Evolutionary conservation across 2,797 vertebrate genomes (phyloP), one percentile per base, ranked within the genome.

Genomic region (Lepus townsendii): DNA sequence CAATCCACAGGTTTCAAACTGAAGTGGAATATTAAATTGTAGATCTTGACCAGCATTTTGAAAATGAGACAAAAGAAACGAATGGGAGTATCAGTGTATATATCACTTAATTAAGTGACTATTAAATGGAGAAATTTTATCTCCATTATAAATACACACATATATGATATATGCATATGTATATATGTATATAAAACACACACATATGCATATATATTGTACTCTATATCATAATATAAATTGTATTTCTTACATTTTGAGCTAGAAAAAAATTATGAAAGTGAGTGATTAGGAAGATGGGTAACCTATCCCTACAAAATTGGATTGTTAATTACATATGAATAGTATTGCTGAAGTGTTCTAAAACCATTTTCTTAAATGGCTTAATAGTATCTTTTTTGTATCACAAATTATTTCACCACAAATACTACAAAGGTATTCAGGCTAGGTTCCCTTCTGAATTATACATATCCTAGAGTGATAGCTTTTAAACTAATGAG

Each of bases 361-460:
- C 50, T 69, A 60, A 96, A 95, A 52, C 62, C 12, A 65, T 90
- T 95, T 92, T 89, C 75, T 83, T 79, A 71, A 86, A 85, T 86
- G 62, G 35, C 19, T 27, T 88, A 94, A 42, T 71, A 65, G 83
- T 75, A 9, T 13, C 5, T 75, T 91, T 88, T 93, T 85, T 83
- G 32, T 69, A 73, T 60, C 90, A 73, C 10, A 88, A 75, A 62
- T 66, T 84, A 73, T 93, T 93, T 94, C 60, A 65, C 57, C 13
- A 66, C 93, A 82, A 96, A 65, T 83, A 71, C 32, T 54, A 73
- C 22, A 93, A 77, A 89, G 24, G 32, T 54, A 17, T 84, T 90
- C 54, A 84, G 24, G 76, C 12, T 3, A 35, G 20, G 5, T 66
- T 85, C 8, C 35, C 71, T 88, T 78, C 52, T 85, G 66, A 95